These are phyloP conservation scores for Bombylius major DNA, from an alignment of 2,888 invertebrate species.

Conservation along the genomic window DNA sequence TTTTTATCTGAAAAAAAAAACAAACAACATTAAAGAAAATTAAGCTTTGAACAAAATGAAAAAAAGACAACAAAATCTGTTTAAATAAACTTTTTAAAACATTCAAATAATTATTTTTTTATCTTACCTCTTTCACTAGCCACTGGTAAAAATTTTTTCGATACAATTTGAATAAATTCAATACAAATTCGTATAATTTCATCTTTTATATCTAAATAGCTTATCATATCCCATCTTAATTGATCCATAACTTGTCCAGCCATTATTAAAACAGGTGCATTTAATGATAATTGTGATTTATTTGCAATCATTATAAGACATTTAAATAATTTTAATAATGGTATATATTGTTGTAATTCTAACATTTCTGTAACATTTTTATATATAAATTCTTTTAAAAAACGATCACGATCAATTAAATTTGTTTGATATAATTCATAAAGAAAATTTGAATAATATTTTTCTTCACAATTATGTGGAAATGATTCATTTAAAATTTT, in stretches of 20 bases:
- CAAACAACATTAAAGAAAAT: no score
- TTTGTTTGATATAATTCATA: constrained; percentile 4
- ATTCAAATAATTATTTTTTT: not conserved
- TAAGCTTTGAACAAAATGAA: no score
- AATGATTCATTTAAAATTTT: constrained; percentile 15
- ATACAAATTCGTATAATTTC: constrained; percentile 22
- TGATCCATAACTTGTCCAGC: constrained; percentile 26
- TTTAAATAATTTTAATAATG: constrained; percentile 20
- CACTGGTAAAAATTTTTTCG: constrained; percentile 22
- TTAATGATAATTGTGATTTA: constrained; percentile 8
- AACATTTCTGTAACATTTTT: constrained; percentile 20
- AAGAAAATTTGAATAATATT: constrained; percentile 19
- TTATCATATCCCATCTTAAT: constrained; percentile 26
- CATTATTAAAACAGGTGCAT: constrained; percentile 25
- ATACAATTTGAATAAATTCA: constrained; percentile 21
- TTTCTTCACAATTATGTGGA: constrained; percentile 1
- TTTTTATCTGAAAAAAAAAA: constrained; percentile 20
- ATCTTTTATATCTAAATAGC: constrained; percentile 22
- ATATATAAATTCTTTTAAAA: constrained; percentile 23
- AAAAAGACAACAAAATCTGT: not conserved
- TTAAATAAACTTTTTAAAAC: no score
- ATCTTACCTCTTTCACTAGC: constrained; percentile 23
- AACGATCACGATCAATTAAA: constrained; percentile 18
- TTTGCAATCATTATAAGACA: constrained; percentile 21
- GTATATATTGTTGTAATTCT: constrained; percentile 13